phyloP scores from a whole-genome alignment of 1,140 invertebrate genomes.

The Trachymyrmex septentrionalis region DNA sequence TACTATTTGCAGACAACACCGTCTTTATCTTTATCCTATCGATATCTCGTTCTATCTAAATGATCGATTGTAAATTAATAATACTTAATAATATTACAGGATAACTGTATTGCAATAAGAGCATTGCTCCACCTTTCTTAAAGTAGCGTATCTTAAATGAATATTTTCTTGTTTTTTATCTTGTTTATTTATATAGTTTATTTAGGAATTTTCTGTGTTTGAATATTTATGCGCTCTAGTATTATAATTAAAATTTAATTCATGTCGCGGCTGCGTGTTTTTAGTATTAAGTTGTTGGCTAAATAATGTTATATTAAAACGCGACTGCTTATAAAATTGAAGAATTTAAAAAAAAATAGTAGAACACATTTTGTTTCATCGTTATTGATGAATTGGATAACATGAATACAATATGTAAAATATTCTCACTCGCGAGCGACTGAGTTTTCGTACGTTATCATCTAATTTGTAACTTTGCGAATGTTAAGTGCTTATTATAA shows the following conservation, averaged over 20 bases:
- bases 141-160: background rate
- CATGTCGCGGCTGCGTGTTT: conserved; percentile 29
- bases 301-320: conserved; percentile 31
- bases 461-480: background rate
- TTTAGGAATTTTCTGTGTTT: conserved; percentile 54
- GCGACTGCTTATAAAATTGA: background rate
- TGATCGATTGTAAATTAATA: conserved; percentile 29
- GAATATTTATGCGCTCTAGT: conserved; percentile 54
- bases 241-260: conserved; percentile 35
- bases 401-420: conserved; percentile 53
- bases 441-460: conserved; percentile 10
- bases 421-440: conserved; percentile 19
- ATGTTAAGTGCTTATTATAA: conserved; percentile 14
- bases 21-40: conserved; percentile 31
- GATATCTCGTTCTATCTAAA: background rate
- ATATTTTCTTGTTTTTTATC: conserved; percentile 37
- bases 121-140: conserved; percentile 12
- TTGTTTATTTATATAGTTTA: conserved; percentile 58
- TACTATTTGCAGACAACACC: background rate
- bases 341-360: conserved; percentile 11
- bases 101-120: conserved; percentile 5
- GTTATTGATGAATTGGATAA: conserved; percentile 57
- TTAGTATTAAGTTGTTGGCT: conserved; percentile 64
- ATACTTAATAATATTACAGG: conserved; percentile 31
- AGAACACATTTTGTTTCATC: background rate